Base-by-base conservation (phyloP, 2,797 vertebrate species). In the Octomys mimax region DNA sequence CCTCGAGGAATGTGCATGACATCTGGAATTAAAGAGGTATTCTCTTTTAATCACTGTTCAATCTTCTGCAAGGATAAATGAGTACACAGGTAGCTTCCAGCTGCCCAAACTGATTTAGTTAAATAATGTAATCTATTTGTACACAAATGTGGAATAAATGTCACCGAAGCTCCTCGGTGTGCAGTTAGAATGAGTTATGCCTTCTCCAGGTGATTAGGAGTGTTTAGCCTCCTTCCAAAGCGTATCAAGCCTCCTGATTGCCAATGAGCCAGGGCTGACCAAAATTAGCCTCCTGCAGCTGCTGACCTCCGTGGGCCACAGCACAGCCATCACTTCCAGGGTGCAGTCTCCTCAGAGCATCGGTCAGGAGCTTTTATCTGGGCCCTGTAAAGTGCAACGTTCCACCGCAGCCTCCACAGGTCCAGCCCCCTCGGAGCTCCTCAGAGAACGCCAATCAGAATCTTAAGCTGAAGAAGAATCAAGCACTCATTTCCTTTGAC, bases 101-200 rank as follows among this genome's bases (percentile, higher is more conserved):
- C 98, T 98, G 98, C 97, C 98, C 93, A 94, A 94, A 97, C 97
- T 97, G 97, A 97, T 98, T 98, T 97, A 98, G 96, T 96, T 97
- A 97, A 98, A 97, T 97, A 97, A 96, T 96, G 98, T 97, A 96
- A 96, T 97, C 95, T 98, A 98, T 98, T 98, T 98, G 90, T 96
- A 87, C 91, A 90, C 97, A 97, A 98, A 98, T 96, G 97, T 0
- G 36, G 95, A 97, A 98, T 95, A 96, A 96, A 94, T 89, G 96
- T 97, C 98, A 95, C 97, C 83, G 75, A 84, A 91, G 92, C 64
- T 92, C 88, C 98, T 98, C 97, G 96, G 97, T 1, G 85, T 97
- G 96, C 96, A 96, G 94, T 98, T 97, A 95, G 93, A 97, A 97
- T 97, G 97, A 98, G 96, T 96, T 97, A 97, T 97, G 61, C 89